A percentile compares a stretch with the other conserved stretches of the same genome.
These are phyloP conservation scores for Boloria euphrosyne DNA, from an alignment of 2,888 invertebrate genomes.

Conservation along the genomic window DNA sequence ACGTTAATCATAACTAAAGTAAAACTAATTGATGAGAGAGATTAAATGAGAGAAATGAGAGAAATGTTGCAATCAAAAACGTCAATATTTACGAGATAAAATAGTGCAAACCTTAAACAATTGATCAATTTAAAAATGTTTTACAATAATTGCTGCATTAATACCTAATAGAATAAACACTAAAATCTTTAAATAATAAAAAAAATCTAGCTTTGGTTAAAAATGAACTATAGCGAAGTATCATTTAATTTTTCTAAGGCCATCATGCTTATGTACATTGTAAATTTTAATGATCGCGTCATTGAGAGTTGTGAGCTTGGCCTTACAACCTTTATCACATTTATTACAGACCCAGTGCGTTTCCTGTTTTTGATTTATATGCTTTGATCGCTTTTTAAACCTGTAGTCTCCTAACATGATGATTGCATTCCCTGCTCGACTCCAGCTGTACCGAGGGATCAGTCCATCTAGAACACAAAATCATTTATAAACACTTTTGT, in stretches of 20 bases:
- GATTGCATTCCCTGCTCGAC: conserved; percentile 71
- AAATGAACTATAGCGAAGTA: conserved; percentile 17
- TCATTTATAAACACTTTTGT: not conserved
- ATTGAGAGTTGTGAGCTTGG: conserved; percentile 67
- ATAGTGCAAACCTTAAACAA: too few relatives aligned
- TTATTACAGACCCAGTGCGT: conserved; percentile 76
- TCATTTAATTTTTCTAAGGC: conserved; percentile 52
- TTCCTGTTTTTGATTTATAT: conserved; percentile 66
- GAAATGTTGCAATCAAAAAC: too few relatives aligned
- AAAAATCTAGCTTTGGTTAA: conserved; percentile 3
- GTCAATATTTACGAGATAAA: too few relatives aligned
- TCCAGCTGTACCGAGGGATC: conserved; percentile 70
- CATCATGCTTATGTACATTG: conserved; percentile 67
- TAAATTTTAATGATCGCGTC: conserved; percentile 69
- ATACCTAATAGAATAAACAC: not conserved
- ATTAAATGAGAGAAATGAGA: too few relatives aligned
- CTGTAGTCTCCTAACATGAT: conserved; percentile 71
- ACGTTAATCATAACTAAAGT: too few relatives aligned
- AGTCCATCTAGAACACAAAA: conserved; percentile 44
- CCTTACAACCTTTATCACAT: conserved; percentile 72
- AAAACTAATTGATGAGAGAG: too few relatives aligned
- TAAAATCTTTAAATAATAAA: not conserved
- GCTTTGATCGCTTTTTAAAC: conserved; percentile 71
- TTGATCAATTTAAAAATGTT: too few relatives aligned
- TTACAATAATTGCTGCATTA: not conserved